phyloP scores from a whole-genome alignment of 2,888 invertebrate species.

The Cryptus armator region DNA sequence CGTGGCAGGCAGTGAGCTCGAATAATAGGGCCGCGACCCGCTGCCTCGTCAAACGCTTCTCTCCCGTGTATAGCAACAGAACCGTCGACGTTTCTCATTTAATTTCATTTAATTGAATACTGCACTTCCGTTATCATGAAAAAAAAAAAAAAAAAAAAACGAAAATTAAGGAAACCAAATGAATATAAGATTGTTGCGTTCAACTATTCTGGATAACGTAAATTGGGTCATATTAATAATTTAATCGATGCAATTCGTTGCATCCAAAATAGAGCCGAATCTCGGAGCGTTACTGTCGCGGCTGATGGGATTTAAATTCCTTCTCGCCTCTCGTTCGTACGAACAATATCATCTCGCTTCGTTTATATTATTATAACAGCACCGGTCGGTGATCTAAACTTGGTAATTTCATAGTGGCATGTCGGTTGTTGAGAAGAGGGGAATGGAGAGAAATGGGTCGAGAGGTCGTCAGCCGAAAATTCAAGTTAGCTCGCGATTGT shows the following conservation, averaged over 20 bases:
- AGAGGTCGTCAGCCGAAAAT: constrained; percentile 53
- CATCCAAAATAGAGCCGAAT: constrained; percentile 26
- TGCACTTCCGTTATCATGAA: neutral
- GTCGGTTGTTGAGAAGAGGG: neutral
- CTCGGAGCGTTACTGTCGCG: neutral
- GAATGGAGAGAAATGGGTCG: constrained; percentile 49
- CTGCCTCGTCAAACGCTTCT: constrained; percentile 10
- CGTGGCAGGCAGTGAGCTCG: constrained; percentile 28
- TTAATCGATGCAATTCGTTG: constrained; percentile 6
- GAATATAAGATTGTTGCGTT: neutral
- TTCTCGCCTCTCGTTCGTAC: constrained; percentile 1
- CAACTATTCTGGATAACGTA: neutral
- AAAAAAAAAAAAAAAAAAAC: neutral
- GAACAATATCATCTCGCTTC: constrained; percentile 14
- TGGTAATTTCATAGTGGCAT: constrained; percentile 18
- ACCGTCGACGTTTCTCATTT: neutral
- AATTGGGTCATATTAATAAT: constrained; percentile 45
- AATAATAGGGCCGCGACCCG: constrained; percentile 27
- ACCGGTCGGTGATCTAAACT: constrained; percentile 18
- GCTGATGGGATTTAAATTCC: constrained; percentile 35
- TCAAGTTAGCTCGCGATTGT: constrained; percentile 9
- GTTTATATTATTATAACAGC: neutral
- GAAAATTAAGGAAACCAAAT: neutral
- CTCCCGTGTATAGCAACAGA: constrained; percentile 10
- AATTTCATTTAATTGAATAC: neutral